phyloP scores from a whole-genome alignment of 2,888 invertebrate species.

The Temnothorax rugatulus region DNA sequence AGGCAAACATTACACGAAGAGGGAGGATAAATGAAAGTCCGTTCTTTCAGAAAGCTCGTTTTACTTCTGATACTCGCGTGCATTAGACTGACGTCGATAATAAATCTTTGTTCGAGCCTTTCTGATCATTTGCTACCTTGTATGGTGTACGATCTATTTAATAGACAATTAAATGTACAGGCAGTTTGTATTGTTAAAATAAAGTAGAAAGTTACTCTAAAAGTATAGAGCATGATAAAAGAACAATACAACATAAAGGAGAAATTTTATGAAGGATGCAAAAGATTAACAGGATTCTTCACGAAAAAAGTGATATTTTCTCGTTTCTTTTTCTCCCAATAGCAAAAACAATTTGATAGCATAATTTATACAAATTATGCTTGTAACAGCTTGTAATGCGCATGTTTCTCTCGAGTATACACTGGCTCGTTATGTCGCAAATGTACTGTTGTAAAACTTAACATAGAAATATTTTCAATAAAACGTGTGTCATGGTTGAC shows the following conservation, averaged over 20 bases:
- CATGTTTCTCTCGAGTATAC: background rate
- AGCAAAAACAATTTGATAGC: constrained; percentile 1
- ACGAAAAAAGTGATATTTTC: background rate
- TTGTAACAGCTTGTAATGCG: background rate
- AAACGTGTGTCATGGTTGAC: constrained; percentile 34
- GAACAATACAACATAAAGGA: background rate
- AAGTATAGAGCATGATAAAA: background rate
- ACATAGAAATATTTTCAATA: constrained; percentile 42
- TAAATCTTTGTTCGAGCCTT: constrained; percentile 52
- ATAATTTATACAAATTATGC: constrained; percentile 12
- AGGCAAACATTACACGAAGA: background rate
- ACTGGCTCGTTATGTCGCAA: background rate
- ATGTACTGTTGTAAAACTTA: constrained; percentile 30
- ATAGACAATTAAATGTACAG: constrained; percentile 37
- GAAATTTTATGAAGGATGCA: constrained; percentile 10
- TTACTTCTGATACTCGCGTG: constrained; percentile 27
- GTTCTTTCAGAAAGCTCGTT: constrained; percentile 44
- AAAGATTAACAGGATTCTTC: constrained; percentile 1
- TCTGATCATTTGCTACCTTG: constrained; percentile 47
- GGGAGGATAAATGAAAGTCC: constrained; percentile 49
- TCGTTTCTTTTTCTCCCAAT: background rate
- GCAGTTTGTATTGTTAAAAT: constrained; percentile 43
- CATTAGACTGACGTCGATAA: constrained; percentile 44
- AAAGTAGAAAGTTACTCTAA: constrained; percentile 43
- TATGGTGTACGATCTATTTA: constrained; percentile 37